Base-by-base conservation (phyloP, 2,888 invertebrate species). In the Athrips mouffetella region DNA sequence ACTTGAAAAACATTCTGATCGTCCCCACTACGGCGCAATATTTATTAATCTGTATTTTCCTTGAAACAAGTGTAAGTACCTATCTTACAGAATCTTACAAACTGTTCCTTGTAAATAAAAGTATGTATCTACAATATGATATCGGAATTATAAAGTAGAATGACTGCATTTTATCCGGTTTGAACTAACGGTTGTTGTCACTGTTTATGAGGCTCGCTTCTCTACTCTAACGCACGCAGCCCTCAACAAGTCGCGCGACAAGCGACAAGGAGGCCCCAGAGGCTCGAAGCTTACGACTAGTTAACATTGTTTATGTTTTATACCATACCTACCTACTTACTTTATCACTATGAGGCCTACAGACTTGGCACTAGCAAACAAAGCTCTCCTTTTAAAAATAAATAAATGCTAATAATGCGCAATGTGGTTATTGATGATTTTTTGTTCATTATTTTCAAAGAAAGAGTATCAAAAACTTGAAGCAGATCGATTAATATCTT, bases 141-240 rank as follows among this genome's bases (percentile, higher is more conserved):
- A 39, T 39, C 23, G 39, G 39, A 39, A 39, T 23, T 13, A 20
- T 35, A 18, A 39, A 18, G 27, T 27, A 41, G 29, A 41, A 18
- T 27, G 15, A 27, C 29, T 41, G 41, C 27, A 41, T 41, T 20
- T 40, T 31, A 41, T 41, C 13, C 44, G 30, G 44, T 29, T 44
- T 31, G 16, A 31, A n/a, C 11, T 44, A 44, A 44, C 44, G 29
- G 44, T 44, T 20, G 18, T 30, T 44, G 29, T 44, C 31, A 31
- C 30, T 31, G 44, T 44, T 44, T 21, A 16, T 27, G 27, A 27
- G 15, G 13, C 2, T 15, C n/a, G 23, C 20, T 16, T 27, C 27
- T 13, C 41, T 41, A 41, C 15, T n/a, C 35, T 20, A 35, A 35
- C 35, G 8, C 35, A 35, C 35, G 8, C 35, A n/a, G n/a, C 20